These are phyloP conservation scores for Torymus texanus DNA, from an alignment of 2,888 invertebrate genomes.

Conservation along the genomic window DNA sequence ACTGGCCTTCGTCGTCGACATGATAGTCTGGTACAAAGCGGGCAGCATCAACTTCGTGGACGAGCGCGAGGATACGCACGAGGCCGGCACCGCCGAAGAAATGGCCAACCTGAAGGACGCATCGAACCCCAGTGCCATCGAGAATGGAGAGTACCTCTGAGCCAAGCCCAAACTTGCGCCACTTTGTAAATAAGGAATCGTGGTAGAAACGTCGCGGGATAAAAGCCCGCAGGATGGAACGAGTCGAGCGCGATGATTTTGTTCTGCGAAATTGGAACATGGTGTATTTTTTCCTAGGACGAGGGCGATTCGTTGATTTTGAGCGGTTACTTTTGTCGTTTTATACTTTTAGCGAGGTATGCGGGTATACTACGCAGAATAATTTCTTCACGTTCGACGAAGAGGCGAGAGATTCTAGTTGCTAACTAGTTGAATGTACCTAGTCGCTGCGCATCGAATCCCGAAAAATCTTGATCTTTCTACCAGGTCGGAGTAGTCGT, in stretches of 20 bases:
- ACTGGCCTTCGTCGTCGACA: constrained; percentile 91
- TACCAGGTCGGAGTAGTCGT: not conserved
- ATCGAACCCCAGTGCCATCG: constrained; percentile 66
- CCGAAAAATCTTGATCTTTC: not conserved
- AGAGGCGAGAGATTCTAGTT: too few relatives aligned
- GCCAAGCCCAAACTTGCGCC: constrained; percentile 6
- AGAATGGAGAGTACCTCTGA: constrained; percentile 70
- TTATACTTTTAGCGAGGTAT: too few relatives aligned
- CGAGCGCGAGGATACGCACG: constrained; percentile 75
- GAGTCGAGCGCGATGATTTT: too few relatives aligned
- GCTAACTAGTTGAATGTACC: too few relatives aligned
- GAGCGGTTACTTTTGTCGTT: too few relatives aligned
- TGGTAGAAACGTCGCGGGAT: too few relatives aligned
- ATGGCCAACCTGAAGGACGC: constrained; percentile 71
- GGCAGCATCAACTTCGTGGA: constrained; percentile 85
- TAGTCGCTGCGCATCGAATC: not conserved
- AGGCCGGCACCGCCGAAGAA: constrained; percentile 74
- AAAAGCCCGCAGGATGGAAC: too few relatives aligned
- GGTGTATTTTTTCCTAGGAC: too few relatives aligned
- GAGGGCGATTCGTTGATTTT: too few relatives aligned
- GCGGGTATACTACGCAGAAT: too few relatives aligned
- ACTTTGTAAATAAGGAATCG: not conserved
- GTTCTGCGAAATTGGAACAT: too few relatives aligned
- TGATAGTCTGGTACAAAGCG: constrained; percentile 92
- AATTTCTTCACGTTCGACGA: too few relatives aligned